Conservation (phyloP, 2,797 vertebrate genomes). For the Alfaro cultratus region DNA sequence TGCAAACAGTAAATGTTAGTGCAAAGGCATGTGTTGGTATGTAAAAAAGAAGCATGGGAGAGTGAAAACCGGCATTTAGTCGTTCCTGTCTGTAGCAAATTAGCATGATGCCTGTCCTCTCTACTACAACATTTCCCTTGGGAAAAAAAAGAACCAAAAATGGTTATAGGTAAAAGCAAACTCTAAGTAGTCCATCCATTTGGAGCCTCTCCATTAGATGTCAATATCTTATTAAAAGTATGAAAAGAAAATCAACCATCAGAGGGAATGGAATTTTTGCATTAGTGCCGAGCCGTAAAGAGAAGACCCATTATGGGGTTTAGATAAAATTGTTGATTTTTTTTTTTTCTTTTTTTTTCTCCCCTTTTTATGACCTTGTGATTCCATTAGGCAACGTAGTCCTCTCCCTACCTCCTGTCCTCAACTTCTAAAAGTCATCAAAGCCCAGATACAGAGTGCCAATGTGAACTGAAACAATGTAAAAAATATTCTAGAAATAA, state of each 20-base stretch:
- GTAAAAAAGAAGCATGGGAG: background rate
- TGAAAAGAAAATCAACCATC: slow-evolving; percentile 75
- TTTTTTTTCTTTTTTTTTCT: slow-evolving; percentile 31
- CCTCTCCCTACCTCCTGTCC: slow-evolving; percentile 36
- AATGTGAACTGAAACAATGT: slow-evolving; percentile 64
- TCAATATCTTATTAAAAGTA: slow-evolving; percentile 79
- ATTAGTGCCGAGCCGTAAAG: slow-evolving; percentile 80
- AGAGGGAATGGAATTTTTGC: slow-evolving; percentile 74
- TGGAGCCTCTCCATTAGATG: slow-evolving; percentile 76
- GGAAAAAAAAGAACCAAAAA: slow-evolving; percentile 32
- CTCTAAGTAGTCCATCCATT: slow-evolving; percentile 71
- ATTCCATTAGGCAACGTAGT: slow-evolving; percentile 80
- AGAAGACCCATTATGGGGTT: slow-evolving; percentile 79
- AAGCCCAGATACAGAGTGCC: slow-evolving; percentile 32
- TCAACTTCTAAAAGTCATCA: slow-evolving; percentile 66
- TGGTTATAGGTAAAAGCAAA: slow-evolving; percentile 50
- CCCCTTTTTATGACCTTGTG: slow-evolving; percentile 79
- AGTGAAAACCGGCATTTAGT: slow-evolving; percentile 1
- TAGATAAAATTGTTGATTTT: slow-evolving; percentile 67
- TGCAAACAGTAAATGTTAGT: background rate
- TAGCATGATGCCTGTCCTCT: slow-evolving; percentile 3
- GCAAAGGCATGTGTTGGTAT: background rate
- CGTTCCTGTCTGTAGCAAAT: slow-evolving; percentile 9
- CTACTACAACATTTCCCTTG: background rate
- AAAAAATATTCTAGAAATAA: slow-evolving; percentile 33